Evolutionary conservation across 2,113 vertebrate genomes (phyloP).

Genomic region (Lophotis ruficrista): DNA sequence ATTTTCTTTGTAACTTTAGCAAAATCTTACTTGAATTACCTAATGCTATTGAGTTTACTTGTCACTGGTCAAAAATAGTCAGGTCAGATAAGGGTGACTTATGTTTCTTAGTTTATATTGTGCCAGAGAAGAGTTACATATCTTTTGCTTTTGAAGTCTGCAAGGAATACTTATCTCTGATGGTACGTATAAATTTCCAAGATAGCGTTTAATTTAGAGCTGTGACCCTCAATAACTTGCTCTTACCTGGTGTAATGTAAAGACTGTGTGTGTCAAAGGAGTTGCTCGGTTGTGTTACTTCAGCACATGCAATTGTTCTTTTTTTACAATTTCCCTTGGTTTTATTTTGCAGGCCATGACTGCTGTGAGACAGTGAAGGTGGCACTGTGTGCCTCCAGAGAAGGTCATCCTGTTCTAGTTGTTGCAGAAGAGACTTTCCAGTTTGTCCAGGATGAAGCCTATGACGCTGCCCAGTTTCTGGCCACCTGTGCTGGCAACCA

Average conservation of each 20-base stretch:
- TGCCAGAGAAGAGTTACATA: background rate
- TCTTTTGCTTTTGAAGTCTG: background rate
- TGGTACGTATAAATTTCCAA: background rate
- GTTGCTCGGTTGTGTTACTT: background rate
- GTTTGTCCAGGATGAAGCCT: conserved; percentile 92
- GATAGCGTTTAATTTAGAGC: background rate
- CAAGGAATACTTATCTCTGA: background rate
- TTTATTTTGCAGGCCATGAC: conserved; percentile 84
- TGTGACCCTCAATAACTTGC: background rate
- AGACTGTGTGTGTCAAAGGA: background rate
- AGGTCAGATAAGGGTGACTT: background rate
- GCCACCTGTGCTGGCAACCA: conserved; percentile 86
- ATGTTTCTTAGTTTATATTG: background rate
- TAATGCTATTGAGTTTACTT: background rate
- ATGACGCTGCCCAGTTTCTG: conserved; percentile 92
- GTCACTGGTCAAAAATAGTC: background rate
- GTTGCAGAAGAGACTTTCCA: conserved; percentile 85
- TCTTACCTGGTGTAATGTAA: background rate
- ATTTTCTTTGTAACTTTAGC: background rate
- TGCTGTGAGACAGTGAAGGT: conserved; percentile 92
- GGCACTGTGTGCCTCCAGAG: conserved; percentile 82
- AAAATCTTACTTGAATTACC: background rate
- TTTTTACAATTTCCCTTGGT: background rate
- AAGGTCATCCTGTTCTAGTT: conserved; percentile 71
- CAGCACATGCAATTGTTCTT: background rate